Evolutionary conservation across 2,797 vertebrate species (phyloP).

Genomic region (Lagodon rhomboides): DNA sequence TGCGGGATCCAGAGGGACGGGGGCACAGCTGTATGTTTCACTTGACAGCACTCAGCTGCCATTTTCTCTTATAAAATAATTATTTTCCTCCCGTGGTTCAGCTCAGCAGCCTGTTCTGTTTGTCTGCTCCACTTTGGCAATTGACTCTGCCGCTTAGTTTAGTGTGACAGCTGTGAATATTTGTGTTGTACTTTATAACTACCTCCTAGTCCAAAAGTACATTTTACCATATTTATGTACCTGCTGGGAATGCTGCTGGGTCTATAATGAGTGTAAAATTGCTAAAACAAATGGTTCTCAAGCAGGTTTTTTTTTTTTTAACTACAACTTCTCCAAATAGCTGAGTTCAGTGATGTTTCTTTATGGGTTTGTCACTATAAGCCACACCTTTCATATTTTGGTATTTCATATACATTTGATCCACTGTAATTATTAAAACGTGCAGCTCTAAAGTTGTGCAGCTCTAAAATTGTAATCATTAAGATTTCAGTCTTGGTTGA

Average conservation of each 20-base stretch:
- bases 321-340: too few relatives aligned
- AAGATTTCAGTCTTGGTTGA: background rate
- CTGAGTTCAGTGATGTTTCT: too few relatives aligned
- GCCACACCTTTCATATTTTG: background rate
- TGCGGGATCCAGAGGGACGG: background rate
- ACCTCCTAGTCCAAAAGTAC: background rate
- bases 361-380: background rate
- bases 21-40: constrained; percentile 27
- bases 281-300: constrained; percentile 19
- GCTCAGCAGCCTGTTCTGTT: background rate
- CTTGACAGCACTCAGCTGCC: constrained; percentile 18
- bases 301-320: background rate
- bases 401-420: background rate
- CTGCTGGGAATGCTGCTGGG: constrained; percentile 1
- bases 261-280: constrained; percentile 3
- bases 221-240: constrained; percentile 32
- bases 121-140: constrained; percentile 20
- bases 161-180: constrained; percentile 29
- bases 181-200: constrained; percentile 17
- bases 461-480: background rate
- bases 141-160: constrained; percentile 23
- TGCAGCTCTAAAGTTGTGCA: background rate
- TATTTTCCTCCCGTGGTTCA: constrained; percentile 14
- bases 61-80: constrained; percentile 18
- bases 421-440: background rate